Evolutionary conservation across 2,113 vertebrate species (phyloP).

Genomic region (Cygnus buccinator): DNA sequence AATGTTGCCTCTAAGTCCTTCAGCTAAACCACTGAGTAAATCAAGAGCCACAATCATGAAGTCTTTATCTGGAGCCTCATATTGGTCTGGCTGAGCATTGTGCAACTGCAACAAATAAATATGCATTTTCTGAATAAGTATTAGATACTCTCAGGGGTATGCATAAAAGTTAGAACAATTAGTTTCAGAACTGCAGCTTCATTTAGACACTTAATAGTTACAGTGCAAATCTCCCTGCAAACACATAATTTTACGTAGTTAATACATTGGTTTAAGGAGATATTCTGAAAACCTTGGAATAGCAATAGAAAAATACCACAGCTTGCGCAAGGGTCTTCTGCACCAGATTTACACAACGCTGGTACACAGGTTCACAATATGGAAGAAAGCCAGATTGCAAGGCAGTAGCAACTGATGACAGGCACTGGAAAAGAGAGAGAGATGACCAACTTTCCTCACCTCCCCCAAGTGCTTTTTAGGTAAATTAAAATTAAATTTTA

Average conservation of each 20-base stretch:
- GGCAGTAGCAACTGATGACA: conserved; percentile 95
- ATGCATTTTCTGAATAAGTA: neutral
- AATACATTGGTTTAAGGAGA: neutral
- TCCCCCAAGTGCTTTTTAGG: neutral
- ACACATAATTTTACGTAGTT: neutral
- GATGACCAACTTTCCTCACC: neutral
- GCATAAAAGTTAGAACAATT: neutral
- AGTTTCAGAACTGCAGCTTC: neutral
- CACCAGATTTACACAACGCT: conserved; percentile 95
- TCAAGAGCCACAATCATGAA: conserved; percentile 98
- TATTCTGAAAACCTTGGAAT: neutral
- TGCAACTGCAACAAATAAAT: conserved; percentile 82
- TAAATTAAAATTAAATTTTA: neutral
- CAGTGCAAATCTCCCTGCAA: neutral
- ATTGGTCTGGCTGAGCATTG: conserved; percentile 94
- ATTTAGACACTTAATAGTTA: neutral
- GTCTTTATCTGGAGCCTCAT: conserved; percentile 95
- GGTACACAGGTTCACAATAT: conserved; percentile 98
- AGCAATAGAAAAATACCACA: conserved; percentile 82
- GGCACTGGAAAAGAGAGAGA: conserved; percentile 79
- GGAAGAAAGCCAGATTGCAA: conserved; percentile 96
- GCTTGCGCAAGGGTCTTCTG: conserved; percentile 97
- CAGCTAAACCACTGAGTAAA: conserved; percentile 93
- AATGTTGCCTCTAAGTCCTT: conserved; percentile 93
- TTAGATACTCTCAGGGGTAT: neutral